Evolutionary conservation across 2,797 vertebrate species (phyloP), one percentile per base, ranked within the genome.

Genomic region (Meda fulgida): DNA sequence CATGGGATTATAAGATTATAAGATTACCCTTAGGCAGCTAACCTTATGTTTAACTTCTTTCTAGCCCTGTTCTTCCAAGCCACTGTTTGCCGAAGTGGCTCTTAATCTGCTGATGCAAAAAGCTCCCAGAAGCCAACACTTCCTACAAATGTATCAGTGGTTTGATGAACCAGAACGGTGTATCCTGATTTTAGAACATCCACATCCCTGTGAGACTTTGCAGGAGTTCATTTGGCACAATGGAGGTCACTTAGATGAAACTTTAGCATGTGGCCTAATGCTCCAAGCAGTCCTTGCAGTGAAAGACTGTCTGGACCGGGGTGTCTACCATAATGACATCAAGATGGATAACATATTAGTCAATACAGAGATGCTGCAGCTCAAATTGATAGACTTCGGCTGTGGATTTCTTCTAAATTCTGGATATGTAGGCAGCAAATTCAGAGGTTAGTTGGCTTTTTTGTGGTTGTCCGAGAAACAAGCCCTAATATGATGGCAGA

Each of bases 361-460:
- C 60, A 66, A 66, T 3, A 21, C 36, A 48, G 13, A 48, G 9
- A 79, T 26, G 0, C 38, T 66, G 26, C 10, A 29, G 40, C 40
- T 79, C 38, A 79, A 66, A 63, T 4, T 79, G 2, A 79, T 79
- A 23, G 77, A 79, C 77, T 79, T 79, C 21, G 77, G 77, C 5
- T 13, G 40, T 40, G 40, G 60, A 26, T 8, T 26, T 60, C n/a
- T 60, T 60, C 11, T 60, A 60, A 14, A 60, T 14, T 13, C 11
- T 60, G 2, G 4, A 26, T 26, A 60, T 60, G 40, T 26, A 29
- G 38, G 18, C 38, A 31, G 1, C n/a, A 3, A 3, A 36, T 5
- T 3, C 38, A 29, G 7, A 31, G 60, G 78, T 66, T 26, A 79
- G 40, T 66, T 13, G 3, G 18, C 5, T 48, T 46, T 31, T 1